Evolutionary conservation across 2,113 vertebrate species (phyloP).

Genomic region (Regulus satrapa): DNA sequence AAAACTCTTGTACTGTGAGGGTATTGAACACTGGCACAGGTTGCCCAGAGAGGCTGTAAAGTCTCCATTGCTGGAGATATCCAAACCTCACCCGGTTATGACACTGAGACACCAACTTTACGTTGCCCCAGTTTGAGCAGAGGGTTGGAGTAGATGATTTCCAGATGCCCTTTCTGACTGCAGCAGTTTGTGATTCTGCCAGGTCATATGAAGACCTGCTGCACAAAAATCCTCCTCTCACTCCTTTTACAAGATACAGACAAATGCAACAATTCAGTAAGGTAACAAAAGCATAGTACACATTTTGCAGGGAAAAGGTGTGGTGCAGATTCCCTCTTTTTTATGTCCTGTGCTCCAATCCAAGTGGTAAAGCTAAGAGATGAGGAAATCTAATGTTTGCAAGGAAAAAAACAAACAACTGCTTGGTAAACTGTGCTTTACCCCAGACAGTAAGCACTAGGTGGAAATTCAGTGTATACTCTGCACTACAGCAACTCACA

Average conservation of each 20-base stretch:
- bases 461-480: background rate
- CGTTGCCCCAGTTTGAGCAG: background rate
- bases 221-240: background rate
- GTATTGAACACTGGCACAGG: background rate
- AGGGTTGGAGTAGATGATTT: background rate
- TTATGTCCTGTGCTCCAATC: background rate
- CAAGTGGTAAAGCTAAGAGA: background rate
- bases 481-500: background rate
- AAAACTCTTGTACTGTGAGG: background rate
- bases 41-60: background rate
- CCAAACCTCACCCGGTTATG: background rate
- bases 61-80: background rate
- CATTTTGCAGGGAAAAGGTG: background rate
- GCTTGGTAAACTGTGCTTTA: background rate
- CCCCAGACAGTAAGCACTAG: background rate
- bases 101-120: background rate
- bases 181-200: background rate
- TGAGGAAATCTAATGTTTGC: no score
- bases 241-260: background rate
- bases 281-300: accelerated
- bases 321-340: background rate
- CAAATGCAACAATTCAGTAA: background rate
- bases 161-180: background rate
- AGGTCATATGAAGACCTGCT: background rate
- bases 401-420: background rate